These are phyloP conservation scores for Galendromus occidentalis DNA, from an alignment of 1,140 invertebrate genomes.

Conservation along the genomic window DNA sequence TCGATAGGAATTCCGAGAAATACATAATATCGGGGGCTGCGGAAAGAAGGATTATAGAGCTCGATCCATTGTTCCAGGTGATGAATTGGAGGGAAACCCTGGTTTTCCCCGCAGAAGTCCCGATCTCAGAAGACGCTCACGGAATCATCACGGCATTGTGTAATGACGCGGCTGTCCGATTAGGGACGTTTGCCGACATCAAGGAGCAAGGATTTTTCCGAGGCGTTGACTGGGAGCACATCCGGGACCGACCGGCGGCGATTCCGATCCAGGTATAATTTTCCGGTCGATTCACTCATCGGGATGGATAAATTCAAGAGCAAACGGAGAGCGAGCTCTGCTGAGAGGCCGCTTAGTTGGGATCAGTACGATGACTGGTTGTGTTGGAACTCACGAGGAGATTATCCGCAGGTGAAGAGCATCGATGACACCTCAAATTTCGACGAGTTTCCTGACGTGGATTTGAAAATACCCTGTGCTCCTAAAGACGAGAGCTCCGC, in stretches of 20 bases:
- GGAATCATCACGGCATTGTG: conserved; percentile 47
- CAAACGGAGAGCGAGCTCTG: too few relatives aligned
- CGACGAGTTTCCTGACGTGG: conserved; percentile 97
- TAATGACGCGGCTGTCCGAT: conserved; percentile 50
- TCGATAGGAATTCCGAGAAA: too few relatives aligned
- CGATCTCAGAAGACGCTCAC: conserved; percentile 65
- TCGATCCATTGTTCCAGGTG: conserved; percentile 31
- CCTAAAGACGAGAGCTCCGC: not conserved
- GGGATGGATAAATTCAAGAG: too few relatives aligned
- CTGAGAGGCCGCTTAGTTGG: too few relatives aligned
- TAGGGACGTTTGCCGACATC: conserved; percentile 32
- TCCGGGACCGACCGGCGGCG: conserved; percentile 31
- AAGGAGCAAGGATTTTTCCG: conserved; percentile 37
- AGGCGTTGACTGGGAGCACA: conserved; percentile 56
- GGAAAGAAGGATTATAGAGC: too few relatives aligned
- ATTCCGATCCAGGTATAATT: conserved; percentile 17
- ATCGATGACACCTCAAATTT: conserved; percentile 94
- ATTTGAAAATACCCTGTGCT: conserved; percentile 60
- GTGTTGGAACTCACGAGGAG: not conserved
- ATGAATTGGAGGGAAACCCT: conserved; percentile 98
- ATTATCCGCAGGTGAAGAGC: conserved; percentile 38
- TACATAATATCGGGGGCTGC: too few relatives aligned
- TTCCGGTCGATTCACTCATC: not conserved
- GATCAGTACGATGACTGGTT: too few relatives aligned
- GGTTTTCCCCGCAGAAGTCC: conserved; percentile 93